A percentile compares a stretch with the other conserved stretches of the same genome.
These are phyloP conservation scores for Cherax quadricarinatus DNA, from an alignment of 1,140 invertebrate species.

Conservation along the genomic window DNA sequence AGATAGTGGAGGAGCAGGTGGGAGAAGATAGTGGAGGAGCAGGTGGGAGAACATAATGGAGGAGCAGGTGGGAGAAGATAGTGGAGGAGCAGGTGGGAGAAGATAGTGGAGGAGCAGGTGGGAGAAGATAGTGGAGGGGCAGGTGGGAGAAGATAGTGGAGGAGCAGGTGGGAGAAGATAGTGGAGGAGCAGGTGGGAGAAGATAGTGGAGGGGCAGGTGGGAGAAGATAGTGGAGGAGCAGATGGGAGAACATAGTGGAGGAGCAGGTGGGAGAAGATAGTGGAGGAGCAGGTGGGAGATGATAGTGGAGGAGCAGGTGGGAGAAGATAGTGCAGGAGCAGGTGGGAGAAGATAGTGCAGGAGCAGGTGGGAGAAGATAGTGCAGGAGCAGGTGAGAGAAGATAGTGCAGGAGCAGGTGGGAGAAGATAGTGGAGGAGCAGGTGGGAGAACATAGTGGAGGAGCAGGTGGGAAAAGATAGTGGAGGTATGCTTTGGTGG, in stretches of 20 bases:
- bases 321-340: background rate
- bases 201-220: background rate
- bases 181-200: background rate
- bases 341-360: background rate
- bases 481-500: too few relatives aligned
- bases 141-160: background rate
- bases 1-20: background rate
- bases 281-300: background rate
- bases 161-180: background rate
- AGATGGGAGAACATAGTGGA: background rate
- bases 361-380: background rate
- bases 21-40: background rate
- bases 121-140: too few relatives aligned
- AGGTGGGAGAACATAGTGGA: background rate
- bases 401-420: too few relatives aligned
- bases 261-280: too few relatives aligned
- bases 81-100: background rate
- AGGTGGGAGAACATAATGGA: background rate
- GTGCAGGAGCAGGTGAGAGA: background rate
- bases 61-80: background rate
- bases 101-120: too few relatives aligned
- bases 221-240: background rate
- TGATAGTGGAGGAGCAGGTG: background rate
- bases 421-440: too few relatives aligned
- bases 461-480: background rate